phyloP scores from a whole-genome alignment of 2,888 invertebrate species.

The Cephus pygmeus region DNA sequence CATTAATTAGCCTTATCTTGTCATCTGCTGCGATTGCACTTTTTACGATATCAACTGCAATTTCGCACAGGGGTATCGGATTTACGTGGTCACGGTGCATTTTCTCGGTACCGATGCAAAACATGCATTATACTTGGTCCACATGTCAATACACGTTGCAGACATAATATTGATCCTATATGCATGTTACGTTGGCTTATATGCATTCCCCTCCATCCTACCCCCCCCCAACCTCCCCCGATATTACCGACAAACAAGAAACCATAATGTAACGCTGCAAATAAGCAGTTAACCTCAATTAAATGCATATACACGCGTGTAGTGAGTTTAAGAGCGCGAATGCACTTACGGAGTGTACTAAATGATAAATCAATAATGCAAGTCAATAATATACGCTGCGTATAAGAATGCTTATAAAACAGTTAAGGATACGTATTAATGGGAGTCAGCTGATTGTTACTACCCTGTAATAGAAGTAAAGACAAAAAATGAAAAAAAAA shows the following conservation, averaged over 20 bases:
- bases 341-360: slow-evolving; percentile 31
- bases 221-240: neutral
- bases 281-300: slow-evolving; percentile 59
- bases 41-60: neutral
- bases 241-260: slow-evolving; percentile 23
- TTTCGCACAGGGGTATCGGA: neutral
- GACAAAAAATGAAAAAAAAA: too few relatives aligned
- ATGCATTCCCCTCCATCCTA: neutral
- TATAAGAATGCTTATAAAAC: slow-evolving; percentile 17
- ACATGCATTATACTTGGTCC: slow-evolving; percentile 11
- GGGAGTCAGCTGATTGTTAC: slow-evolving; percentile 13
- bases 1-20: neutral
- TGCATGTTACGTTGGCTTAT: neutral
- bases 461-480: neutral
- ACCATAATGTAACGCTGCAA: slow-evolving; percentile 42
- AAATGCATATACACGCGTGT: slow-evolving; percentile 37
- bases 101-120: neutral
- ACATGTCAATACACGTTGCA: slow-evolving; percentile 10
- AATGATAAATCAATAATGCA: slow-evolving; percentile 56
- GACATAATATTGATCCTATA: neutral
- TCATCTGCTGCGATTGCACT: neutral
- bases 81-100: neutral
- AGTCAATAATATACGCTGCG: slow-evolving; percentile 44
- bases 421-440: slow-evolving; percentile 14
- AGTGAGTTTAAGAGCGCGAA: slow-evolving; percentile 23